Conservation (phyloP, 2,888 invertebrate genomes). For the Pimpla rufipes region DNA sequence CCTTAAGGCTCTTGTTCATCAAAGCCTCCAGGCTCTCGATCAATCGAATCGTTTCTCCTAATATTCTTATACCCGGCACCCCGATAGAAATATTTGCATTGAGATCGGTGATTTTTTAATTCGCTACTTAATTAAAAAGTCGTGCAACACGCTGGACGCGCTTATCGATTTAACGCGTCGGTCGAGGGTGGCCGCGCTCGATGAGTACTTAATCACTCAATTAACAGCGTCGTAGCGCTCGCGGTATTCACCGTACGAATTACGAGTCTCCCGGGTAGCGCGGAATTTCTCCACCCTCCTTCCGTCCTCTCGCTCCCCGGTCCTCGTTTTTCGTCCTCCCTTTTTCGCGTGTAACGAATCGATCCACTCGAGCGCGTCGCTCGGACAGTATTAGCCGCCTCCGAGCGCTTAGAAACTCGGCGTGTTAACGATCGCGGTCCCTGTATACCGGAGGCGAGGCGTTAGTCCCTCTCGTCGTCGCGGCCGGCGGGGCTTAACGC, state of each 20-base stretch:
- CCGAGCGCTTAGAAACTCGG: constrained; percentile 29
- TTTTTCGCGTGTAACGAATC: constrained; percentile 33
- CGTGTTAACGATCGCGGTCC: constrained; percentile 36
- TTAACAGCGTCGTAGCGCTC: constrained; percentile 16
- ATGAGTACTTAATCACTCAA: constrained; percentile 47
- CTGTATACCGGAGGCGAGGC: not conserved
- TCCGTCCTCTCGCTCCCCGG: not conserved
- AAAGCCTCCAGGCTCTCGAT: too few species aligned
- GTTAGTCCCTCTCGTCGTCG: not conserved
- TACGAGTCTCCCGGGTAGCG: constrained; percentile 27
- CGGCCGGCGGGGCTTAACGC: constrained; percentile 25
- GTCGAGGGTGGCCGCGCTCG: not conserved
- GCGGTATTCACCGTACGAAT: constrained; percentile 20
- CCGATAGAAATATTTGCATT: not conserved
- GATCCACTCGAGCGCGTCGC: constrained; percentile 43
- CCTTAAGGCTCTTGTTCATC: too few species aligned
- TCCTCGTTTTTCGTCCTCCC: constrained; percentile 7
- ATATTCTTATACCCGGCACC: not conserved
- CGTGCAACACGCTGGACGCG: not conserved
- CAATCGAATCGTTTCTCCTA: too few species aligned
- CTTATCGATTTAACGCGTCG: constrained; percentile 18
- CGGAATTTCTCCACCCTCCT: constrained; percentile 9
- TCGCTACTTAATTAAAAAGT: not conserved
- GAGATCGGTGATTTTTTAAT: not conserved
- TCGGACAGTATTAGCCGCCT: constrained; percentile 34